phyloP scores from a whole-genome alignment of 2,888 invertebrate genomes.

The Eumerus sabulonum region DNA sequence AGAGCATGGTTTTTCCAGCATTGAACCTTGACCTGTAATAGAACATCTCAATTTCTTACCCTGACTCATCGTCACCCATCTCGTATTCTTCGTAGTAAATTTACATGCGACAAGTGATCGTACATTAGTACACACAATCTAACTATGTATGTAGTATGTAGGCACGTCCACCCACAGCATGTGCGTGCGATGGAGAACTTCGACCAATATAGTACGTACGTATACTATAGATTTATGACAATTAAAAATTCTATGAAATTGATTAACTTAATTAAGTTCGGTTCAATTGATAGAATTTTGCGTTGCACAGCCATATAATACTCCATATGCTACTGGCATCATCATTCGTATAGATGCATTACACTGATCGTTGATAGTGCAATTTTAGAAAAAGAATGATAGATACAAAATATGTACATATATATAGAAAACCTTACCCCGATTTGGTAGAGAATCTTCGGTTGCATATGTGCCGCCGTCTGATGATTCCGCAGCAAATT shows the following conservation, averaged over 20 bases:
- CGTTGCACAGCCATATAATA: constrained; percentile 26
- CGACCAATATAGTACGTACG: constrained; percentile 13
- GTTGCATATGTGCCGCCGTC: constrained; percentile 48
- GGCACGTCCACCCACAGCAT: constrained; percentile 26
- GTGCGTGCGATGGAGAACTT: constrained; percentile 3
- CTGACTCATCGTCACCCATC: constrained; percentile 34
- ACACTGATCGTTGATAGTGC: no score
- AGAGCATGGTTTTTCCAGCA: neutral
- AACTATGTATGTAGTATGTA: neutral
- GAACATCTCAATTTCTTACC: constrained; percentile 31
- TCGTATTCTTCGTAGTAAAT: constrained; percentile 15
- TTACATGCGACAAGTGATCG: constrained; percentile 21
- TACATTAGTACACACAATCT: constrained; percentile 5
- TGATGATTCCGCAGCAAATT: constrained; percentile 56
- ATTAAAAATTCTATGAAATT: constrained; percentile 68
- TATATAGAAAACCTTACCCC: constrained; percentile 75
- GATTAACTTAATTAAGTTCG: constrained; percentile 67
- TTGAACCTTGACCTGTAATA: constrained; percentile 56
- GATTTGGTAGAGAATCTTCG: constrained; percentile 84
- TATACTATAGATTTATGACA: constrained; percentile 46
- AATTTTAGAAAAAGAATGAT: neutral
- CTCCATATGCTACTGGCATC: no score
- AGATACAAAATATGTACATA: neutral
- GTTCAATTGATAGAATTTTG: constrained; percentile 63
- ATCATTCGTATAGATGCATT: neutral